Evolutionary conservation across 2,888 invertebrate genomes (phyloP).

Genomic region (Drosophila meridiana): DNA sequence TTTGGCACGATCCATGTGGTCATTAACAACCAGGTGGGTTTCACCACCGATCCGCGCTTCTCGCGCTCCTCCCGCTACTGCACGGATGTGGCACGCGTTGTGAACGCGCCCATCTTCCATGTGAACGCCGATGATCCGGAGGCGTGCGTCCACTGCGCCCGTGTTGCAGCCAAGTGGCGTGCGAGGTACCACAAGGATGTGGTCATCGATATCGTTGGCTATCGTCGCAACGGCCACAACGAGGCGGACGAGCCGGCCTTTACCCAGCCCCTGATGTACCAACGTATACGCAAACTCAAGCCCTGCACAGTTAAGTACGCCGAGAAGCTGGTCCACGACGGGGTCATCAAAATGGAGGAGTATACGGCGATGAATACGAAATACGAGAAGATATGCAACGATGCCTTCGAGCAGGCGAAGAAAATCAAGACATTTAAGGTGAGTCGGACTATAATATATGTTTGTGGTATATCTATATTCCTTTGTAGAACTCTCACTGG

Average conservation of each 20-base stretch:
- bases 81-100: slow-evolving; percentile 94
- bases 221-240: slow-evolving; percentile 95
- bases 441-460: not conserved
- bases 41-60: slow-evolving; percentile 95
- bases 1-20: slow-evolving; percentile 88
- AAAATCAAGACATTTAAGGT: slow-evolving; percentile 87
- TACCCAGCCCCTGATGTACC: slow-evolving; percentile 97
- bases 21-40: slow-evolving; percentile 92
- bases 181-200: slow-evolving; percentile 93
- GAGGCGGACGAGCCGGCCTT: slow-evolving; percentile 97
- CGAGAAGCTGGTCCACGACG: slow-evolving; percentile 89
- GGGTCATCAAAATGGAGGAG: slow-evolving; percentile 89
- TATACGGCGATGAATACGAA: slow-evolving; percentile 85
- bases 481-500: slow-evolving; percentile 87
- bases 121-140: slow-evolving; percentile 97
- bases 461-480: not conserved
- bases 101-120: slow-evolving; percentile 96
- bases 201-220: slow-evolving; percentile 92
- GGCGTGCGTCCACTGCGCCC: slow-evolving; percentile 93
- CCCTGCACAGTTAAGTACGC: slow-evolving; percentile 89
- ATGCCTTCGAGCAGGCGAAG: slow-evolving; percentile 88
- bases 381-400: slow-evolving; percentile 86
- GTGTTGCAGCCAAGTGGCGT: slow-evolving; percentile 94
- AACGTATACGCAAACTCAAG: slow-evolving; percentile 89
- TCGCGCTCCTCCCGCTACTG: slow-evolving; percentile 94